phyloP scores from a whole-genome alignment of 1,140 invertebrate species.

The Pogonus chalceus region DNA sequence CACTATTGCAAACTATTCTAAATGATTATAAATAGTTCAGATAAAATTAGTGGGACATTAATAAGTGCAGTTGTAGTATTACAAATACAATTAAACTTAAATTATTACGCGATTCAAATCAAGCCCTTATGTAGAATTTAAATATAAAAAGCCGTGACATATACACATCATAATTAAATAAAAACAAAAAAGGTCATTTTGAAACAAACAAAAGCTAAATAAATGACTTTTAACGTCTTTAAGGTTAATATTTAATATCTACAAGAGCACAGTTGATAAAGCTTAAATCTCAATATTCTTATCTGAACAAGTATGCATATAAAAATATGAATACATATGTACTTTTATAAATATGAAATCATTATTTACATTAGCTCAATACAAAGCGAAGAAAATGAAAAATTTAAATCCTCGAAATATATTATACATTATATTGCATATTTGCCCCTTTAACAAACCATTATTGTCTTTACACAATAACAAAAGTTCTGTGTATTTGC shows the following conservation, averaged over 20 bases:
- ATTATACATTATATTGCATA: constrained; percentile 20
- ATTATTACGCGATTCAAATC: too few relatives aligned
- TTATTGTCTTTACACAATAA: background rate
- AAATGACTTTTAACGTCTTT: too few relatives aligned
- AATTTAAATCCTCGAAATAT: constrained; percentile 10
- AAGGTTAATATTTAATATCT: too few relatives aligned
- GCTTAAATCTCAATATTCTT: too few relatives aligned
- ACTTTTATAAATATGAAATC: background rate
- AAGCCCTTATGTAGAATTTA: too few relatives aligned
- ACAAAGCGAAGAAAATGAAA: background rate
- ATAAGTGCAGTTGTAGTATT: background rate
- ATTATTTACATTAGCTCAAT: background rate
- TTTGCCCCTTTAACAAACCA: constrained; percentile 19
- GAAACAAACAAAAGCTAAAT: too few relatives aligned
- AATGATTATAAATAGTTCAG: background rate
- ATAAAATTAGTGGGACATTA: background rate
- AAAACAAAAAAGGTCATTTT: too few relatives aligned
- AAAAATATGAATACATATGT: background rate
- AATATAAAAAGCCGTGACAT: too few relatives aligned
- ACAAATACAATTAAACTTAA: too few relatives aligned
- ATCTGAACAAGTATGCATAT: background rate
- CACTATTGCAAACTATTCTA: too few relatives aligned
- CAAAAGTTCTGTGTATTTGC: background rate
- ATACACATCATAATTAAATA: too few relatives aligned
- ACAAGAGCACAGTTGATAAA: too few relatives aligned